phyloP scores from a whole-genome alignment of 2,888 invertebrate species.

The Agapostemon virescens region DNA sequence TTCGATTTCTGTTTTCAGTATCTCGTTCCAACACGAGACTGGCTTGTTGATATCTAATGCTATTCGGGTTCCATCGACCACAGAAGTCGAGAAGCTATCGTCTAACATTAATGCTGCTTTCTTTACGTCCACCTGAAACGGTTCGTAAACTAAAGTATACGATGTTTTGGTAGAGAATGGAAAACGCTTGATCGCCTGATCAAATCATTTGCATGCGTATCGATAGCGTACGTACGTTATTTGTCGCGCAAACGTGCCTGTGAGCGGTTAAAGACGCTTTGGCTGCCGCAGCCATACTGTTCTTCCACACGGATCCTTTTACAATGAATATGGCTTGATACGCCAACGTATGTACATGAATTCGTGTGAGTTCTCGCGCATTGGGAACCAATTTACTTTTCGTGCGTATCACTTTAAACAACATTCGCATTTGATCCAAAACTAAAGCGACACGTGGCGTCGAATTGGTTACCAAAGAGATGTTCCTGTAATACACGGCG shows the following conservation, averaged over 20 bases:
- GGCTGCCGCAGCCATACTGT: slow-evolving; percentile 89
- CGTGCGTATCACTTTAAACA: slow-evolving; percentile 83
- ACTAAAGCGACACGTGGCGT: slow-evolving; percentile 90
- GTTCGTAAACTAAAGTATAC: background rate
- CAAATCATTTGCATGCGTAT: background rate
- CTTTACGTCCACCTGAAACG: slow-evolving; percentile 81
- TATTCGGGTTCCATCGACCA: slow-evolving; percentile 83
- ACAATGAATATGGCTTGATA: slow-evolving; percentile 91
- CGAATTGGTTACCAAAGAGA: slow-evolving; percentile 88
- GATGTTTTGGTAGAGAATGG: background rate
- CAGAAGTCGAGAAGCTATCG: slow-evolving; percentile 90
- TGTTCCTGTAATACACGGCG: slow-evolving; percentile 86
- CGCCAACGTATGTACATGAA: slow-evolving; percentile 93
- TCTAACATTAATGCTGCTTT: slow-evolving; percentile 87
- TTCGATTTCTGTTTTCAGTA: slow-evolving; percentile 79
- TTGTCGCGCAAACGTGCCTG: slow-evolving; percentile 89
- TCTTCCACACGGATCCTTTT: slow-evolving; percentile 87
- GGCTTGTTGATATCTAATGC: slow-evolving; percentile 86
- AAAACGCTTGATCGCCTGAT: background rate
- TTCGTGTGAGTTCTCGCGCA: slow-evolving; percentile 85
- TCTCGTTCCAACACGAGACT: slow-evolving; percentile 91
- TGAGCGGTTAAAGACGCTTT: slow-evolving; percentile 92
- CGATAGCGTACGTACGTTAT: slow-evolving; percentile 80
- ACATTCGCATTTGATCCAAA: slow-evolving; percentile 89
- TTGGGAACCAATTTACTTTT: slow-evolving; percentile 80